Conservation (phyloP, 2,113 vertebrate species). For the Crotophaga sulcirostris region DNA sequence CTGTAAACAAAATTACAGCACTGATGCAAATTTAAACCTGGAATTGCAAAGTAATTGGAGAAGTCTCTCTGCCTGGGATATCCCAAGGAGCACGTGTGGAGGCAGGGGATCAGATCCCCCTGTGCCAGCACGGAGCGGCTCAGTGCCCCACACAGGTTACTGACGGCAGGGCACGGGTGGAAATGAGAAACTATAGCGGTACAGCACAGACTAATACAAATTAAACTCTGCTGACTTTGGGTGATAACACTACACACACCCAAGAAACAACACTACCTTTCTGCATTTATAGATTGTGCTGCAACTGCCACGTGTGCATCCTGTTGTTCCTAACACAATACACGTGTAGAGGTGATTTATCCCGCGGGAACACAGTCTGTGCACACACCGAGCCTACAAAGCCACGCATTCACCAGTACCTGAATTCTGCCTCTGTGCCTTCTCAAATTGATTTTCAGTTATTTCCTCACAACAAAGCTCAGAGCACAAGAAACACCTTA, state of each 20-base stretch:
- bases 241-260: rapidly evolving
- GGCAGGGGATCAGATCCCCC: neutral
- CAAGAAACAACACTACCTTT: neutral
- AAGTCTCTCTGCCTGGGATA: neutral
- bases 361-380: neutral
- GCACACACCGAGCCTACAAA: neutral
- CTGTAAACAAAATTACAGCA: neutral
- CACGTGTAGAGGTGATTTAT: rapidly evolving
- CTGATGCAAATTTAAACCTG: neutral
- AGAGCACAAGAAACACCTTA: neutral
- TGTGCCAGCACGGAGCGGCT: neutral
- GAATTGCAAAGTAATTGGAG: neutral
- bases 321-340: neutral
- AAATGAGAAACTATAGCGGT: neutral
- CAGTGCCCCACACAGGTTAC: neutral
- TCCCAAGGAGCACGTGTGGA: neutral
- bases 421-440: neutral
- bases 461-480: neutral
- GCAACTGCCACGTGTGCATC: rapidly evolving
- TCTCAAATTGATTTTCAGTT: neutral
- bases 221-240: neutral
- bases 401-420: neutral
- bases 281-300: neutral
- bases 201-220: neutral
- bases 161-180: rapidly evolving